Base-by-base conservation (phyloP, 2,113 vertebrate species). In the Tragelaphus imberbis region DNA sequence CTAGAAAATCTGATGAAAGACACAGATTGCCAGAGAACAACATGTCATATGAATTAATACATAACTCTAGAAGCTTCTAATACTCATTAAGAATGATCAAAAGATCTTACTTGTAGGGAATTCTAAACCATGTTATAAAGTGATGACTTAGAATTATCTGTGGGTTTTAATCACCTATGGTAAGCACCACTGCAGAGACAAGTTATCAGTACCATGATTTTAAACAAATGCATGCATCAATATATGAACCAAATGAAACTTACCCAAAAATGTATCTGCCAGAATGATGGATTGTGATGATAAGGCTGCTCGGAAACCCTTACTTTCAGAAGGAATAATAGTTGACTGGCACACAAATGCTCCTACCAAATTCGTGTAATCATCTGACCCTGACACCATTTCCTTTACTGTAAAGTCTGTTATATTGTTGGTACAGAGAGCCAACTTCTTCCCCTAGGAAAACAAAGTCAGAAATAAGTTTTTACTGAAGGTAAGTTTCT, bases 311-410 rank as follows among this genome's bases (percentile, higher is more conserved):
- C 99, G 99, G 98, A 99, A 99, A 85, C 99, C 99, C 97, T 99
- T 99, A 97, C 99, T 99, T 96, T 99, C 99, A 0, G 99, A 99
- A 0, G 99, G 99, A 97, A 99, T 99, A 98, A 99, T 99, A 4
- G 99, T 99, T 77, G 99, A 99, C 94, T 99, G 99, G 97, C 99
- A 99, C 88, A 99, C 99, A 98, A 99, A 99, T 63, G 99, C 99
- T 97, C 99, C 99, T 89, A 99, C 98, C 44, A 99, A 97, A 71
- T 98, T 99, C 28, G 98, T 98, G 17, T 99, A 99, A 94, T 99
- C 99, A 40, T 99, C 99, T 79, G 99, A 99, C 88, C 99, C 99
- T 51, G 98, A 98, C 95, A 99, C 99, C 96, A 99, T 98, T 84
- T 99, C 99, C 30, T 99, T 99, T 81, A 99, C 97, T 15, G 99